Evolutionary conservation across 2,888 invertebrate species (phyloP).

Genomic region (Agriopis aurantiaria): DNA sequence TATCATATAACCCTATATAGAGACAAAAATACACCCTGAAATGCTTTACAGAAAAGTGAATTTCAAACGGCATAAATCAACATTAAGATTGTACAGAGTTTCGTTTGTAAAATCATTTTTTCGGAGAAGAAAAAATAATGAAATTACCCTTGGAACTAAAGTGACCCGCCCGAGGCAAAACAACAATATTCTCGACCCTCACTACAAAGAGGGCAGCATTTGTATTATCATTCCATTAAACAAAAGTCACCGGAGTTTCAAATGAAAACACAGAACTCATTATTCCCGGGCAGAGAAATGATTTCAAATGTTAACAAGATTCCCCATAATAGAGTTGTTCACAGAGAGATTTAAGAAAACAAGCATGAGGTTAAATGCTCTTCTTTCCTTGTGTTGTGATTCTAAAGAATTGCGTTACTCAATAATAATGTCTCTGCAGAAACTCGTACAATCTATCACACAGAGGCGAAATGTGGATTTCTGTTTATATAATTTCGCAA

Average conservation of each 20-base stretch:
- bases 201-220: conserved; percentile 84
- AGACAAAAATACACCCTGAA: conserved; percentile 52
- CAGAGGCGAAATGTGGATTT: conserved; percentile 20
- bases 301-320: conserved; percentile 86
- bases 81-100: conserved; percentile 72
- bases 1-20: conserved; percentile 34
- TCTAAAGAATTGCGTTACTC: conserved; percentile 69
- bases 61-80: conserved; percentile 70
- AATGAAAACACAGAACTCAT: conserved; percentile 85
- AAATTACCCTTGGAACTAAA: conserved; percentile 82
- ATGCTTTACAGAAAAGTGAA: conserved; percentile 64
- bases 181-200: conserved; percentile 79
- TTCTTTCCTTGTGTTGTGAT: conserved; percentile 60
- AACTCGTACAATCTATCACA: conserved; percentile 27
- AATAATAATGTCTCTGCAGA: conserved; percentile 35
- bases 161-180: conserved; percentile 81
- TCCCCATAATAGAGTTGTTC: conserved; percentile 83
- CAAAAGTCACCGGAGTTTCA: conserved; percentile 85
- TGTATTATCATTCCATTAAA: conserved; percentile 86
- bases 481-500: conserved; percentile 31
- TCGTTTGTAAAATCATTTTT: conserved; percentile 72
- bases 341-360: conserved; percentile 84
- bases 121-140: conserved; percentile 71
- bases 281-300: conserved; percentile 82
- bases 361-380: conserved; percentile 66